Base-by-base conservation (phyloP, 2,797 vertebrate species). In the Pteropus rufus region DNA sequence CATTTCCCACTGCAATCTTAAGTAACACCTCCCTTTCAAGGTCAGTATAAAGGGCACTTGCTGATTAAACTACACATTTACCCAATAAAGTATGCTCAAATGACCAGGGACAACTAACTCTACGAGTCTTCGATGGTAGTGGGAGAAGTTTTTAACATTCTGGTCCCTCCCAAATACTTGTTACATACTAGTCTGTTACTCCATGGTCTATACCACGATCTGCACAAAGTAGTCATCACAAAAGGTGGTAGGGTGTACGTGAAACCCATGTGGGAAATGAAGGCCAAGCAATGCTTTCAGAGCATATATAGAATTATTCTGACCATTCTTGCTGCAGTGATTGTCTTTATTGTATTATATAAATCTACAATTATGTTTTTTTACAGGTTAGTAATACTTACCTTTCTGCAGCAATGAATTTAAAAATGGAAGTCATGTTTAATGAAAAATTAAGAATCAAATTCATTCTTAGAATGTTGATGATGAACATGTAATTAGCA, bases 381-480 rank as follows among this genome's bases (percentile, higher is more conserved):
- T 96, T 84, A 91, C 1, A 86, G 31, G 70, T 79, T 93, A 64
- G 58, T 80, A 92, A 90, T 64, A 95, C 67, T 91, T 76, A 87
- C 34, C 69, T 96, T 96, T 92, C 52, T 94, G 41, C 16, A 94
- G 18, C 46, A 96, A 86, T 84, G 19, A 91, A 52, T 84, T 95
- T 39, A 34, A 91, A 92, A 89, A 34, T 36, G 26, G 7, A 97
- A 81, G 39, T 54, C 46, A 26, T n/a, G 10, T 75, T 84, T 88
- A 94, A 93, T 82, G 12, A 85, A 94, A 97, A 96, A 75, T 79
- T 86, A 96, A 94, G 41, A 90, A 85, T 88, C 24, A 83, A 93
- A 95, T 64, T 93, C 6, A 3, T 70, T 94, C 11, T 31, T 77
- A 89, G 41, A 67, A 97, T 76, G 73, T 9, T 89, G 44, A 72